These are phyloP conservation scores for Poecilia gillii DNA, from an alignment of 2,797 vertebrate species.

Conservation along the genomic window DNA sequence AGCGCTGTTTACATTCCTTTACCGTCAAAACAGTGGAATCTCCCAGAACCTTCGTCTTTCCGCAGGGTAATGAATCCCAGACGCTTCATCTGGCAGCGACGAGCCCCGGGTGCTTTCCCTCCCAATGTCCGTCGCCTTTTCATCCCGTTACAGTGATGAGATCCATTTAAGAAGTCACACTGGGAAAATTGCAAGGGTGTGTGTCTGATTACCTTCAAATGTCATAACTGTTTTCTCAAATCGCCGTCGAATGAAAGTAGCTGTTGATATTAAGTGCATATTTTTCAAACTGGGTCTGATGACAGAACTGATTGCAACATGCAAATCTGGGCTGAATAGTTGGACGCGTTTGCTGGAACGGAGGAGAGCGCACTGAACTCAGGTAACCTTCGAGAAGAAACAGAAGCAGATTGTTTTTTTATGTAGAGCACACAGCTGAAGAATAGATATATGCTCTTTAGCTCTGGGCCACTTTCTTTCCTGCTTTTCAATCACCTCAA, in stretches of 20 bases:
- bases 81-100: slow-evolving; percentile 44
- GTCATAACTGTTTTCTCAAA: slow-evolving; percentile 29
- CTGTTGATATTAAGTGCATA: slow-evolving; percentile 32
- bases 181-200: slow-evolving; percentile 14
- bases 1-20: slow-evolving; percentile 75
- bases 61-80: slow-evolving; percentile 73
- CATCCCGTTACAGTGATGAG: slow-evolving; percentile 35
- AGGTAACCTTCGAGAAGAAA: slow-evolving; percentile 40
- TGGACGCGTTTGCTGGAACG: slow-evolving; percentile 41
- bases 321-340: slow-evolving; percentile 16
- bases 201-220: slow-evolving; percentile 39
- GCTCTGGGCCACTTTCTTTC: neutral
- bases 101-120: slow-evolving; percentile 24
- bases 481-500: slow-evolving; percentile 13
- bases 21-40: slow-evolving; percentile 71
- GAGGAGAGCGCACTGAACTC: slow-evolving; percentile 47
- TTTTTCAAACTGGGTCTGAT: slow-evolving; percentile 23
- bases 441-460: slow-evolving; percentile 35
- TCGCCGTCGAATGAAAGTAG: slow-evolving; percentile 1
- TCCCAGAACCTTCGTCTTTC: slow-evolving; percentile 64
- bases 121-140: slow-evolving; percentile 17
- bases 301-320: slow-evolving; percentile 36
- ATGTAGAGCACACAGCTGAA: slow-evolving; percentile 18
- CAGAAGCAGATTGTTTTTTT: slow-evolving; percentile 17
- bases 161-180: slow-evolving; percentile 27